A percentile compares a stretch with the other conserved stretches of the same genome.
Evolutionary conservation across 2,888 invertebrate genomes (phyloP).

Genomic region (Rhagonycha lutea): DNA sequence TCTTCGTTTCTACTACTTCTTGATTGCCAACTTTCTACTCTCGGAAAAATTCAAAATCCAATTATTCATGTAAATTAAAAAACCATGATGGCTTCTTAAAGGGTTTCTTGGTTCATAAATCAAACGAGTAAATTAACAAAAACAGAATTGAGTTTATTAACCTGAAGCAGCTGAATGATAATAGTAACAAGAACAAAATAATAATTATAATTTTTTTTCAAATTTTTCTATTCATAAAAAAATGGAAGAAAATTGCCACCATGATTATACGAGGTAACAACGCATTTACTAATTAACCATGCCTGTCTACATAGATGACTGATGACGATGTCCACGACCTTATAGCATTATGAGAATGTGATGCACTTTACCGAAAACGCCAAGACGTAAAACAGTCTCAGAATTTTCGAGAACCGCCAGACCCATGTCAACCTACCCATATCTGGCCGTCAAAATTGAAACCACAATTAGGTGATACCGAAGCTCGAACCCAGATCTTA

Average conservation of each 20-base stretch:
- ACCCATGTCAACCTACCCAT: constrained; percentile 54
- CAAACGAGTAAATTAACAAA: not conserved
- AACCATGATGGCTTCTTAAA: not conserved
- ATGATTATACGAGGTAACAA: constrained; percentile 36
- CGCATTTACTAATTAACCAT: constrained; percentile 53
- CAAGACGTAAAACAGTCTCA: constrained; percentile 38
- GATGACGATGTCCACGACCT: constrained; percentile 45
- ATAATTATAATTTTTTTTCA: not conserved
- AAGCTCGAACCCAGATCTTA: not conserved
- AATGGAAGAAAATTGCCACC: constrained; percentile 12
- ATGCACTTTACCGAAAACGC: constrained; percentile 20
- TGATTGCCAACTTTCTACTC: not conserved
- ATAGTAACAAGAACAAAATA: not conserved
- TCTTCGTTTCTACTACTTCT: not conserved
- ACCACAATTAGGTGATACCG: constrained; percentile 32
- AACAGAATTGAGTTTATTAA: not conserved
- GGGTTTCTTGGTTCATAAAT: not conserved
- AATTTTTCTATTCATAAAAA: not conserved
- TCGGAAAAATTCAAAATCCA: not conserved
- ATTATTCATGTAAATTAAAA: not conserved
- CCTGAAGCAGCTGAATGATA: not conserved
- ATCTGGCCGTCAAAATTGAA: constrained; percentile 50
- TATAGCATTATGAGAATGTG: constrained; percentile 37
- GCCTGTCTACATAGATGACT: constrained; percentile 51
- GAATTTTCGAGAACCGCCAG: constrained; percentile 46